phyloP scores from a whole-genome alignment of 2,888 invertebrate genomes.

The Yponomeuta evonymella region DNA sequence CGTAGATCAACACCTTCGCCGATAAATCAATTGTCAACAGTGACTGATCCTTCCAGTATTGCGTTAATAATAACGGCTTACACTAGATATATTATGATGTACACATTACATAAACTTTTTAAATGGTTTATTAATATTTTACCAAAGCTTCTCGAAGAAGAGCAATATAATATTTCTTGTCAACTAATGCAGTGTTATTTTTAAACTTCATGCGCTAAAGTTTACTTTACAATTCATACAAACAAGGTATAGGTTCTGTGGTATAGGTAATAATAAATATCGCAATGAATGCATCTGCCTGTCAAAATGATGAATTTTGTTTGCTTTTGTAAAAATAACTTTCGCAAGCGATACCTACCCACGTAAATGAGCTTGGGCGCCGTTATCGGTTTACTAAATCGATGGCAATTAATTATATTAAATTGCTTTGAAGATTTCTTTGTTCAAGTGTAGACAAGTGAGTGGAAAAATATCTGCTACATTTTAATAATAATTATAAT shows the following conservation, averaged over 20 bases:
- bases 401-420: background rate
- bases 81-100: too few relatives aligned
- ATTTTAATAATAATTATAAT: too few relatives aligned
- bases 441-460: background rate
- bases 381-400: background rate
- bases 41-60: too few relatives aligned
- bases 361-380: too few relatives aligned
- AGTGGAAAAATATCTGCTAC: background rate
- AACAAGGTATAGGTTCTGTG: conserved; percentile 5
- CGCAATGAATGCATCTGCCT: conserved; percentile 10
- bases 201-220: too few relatives aligned
- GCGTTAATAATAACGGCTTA: too few relatives aligned
- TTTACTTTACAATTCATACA: background rate
- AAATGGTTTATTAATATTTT: too few relatives aligned
- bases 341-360: background rate
- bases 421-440: background rate
- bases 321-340: conserved; percentile 10
- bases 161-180: too few relatives aligned
- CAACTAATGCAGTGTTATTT: background rate
- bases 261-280: background rate
- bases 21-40: too few relatives aligned
- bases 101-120: too few relatives aligned
- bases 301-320: conserved; percentile 10
- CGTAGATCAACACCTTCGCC: too few relatives aligned
- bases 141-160: too few relatives aligned